Percentiles rank a stretch among this genome's conserved stretches.
Conservation (phyloP, 1,140 invertebrate species). For the Heliothis subflexa region DNA sequence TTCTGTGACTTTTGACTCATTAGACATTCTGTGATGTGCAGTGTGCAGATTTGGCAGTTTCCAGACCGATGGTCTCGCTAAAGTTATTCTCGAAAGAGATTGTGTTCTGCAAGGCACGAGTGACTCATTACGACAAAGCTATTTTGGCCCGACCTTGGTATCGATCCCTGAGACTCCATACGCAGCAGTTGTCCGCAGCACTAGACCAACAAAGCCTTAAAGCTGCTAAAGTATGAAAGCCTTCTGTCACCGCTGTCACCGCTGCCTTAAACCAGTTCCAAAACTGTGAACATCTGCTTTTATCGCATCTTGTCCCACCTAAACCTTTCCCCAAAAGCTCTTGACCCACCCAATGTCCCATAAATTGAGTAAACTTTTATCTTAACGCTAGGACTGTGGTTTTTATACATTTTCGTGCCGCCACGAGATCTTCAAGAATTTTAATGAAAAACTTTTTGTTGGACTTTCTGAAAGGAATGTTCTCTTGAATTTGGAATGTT, state of each 20-base stretch:
- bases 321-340: slow-evolving; percentile 14
- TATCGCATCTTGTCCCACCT: slow-evolving; percentile 18
- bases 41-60: too few relatives aligned
- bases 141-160: too few relatives aligned
- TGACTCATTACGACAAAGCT: too few relatives aligned
- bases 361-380: slow-evolving; percentile 41
- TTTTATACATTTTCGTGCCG: slow-evolving; percentile 36
- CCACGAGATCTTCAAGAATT: slow-evolving; percentile 4
- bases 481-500: background rate
- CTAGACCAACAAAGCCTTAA: background rate
- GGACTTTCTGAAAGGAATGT: background rate
- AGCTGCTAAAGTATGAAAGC: background rate
- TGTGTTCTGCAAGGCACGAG: too few relatives aligned
- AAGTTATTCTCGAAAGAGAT: too few relatives aligned
- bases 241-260: background rate
- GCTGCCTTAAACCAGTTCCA: background rate
- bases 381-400: slow-evolving; percentile 13
- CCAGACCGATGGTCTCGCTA: too few relatives aligned
- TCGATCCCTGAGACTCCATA: too few relatives aligned
- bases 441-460: slow-evolving; percentile 30
- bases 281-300: slow-evolving; percentile 18
- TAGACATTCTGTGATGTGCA: too few relatives aligned
- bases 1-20: too few relatives aligned
- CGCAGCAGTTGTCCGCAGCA: background rate
- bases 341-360: slow-evolving; percentile 21